Percentiles rank a stretch among this genome's conserved stretches.
Evolutionary conservation across 2,888 invertebrate species (phyloP).

Genomic region (Prostheceraeus crozeri): DNA sequence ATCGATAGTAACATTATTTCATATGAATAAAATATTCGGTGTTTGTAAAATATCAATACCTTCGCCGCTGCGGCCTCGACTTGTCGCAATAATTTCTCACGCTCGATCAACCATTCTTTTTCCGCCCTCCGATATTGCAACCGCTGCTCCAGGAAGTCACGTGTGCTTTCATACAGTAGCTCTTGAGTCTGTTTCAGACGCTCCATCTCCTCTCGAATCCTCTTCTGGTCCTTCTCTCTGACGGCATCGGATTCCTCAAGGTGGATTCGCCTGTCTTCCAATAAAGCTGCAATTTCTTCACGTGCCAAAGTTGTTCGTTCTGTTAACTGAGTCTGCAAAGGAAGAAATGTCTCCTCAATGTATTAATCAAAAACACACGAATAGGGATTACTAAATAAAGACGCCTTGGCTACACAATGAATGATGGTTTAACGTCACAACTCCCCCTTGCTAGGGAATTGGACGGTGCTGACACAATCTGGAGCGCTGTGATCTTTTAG

Average conservation of each 20-base stretch:
- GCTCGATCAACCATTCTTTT: slow-evolving; percentile 55
- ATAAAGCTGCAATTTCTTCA: slow-evolving; percentile 54
- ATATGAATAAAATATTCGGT: too few species aligned
- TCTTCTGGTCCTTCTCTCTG: slow-evolving; percentile 52
- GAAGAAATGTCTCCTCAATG: slow-evolving; percentile 27
- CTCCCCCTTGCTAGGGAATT: too few species aligned
- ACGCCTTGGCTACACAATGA: too few species aligned
- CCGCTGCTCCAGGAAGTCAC: slow-evolving; percentile 54
- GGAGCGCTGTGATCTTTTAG: too few species aligned
- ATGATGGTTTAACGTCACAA: too few species aligned
- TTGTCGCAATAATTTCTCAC: slow-evolving; percentile 46
- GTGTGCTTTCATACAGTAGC: slow-evolving; percentile 56
- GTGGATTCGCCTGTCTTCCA: slow-evolving; percentile 54
- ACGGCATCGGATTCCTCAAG: slow-evolving; percentile 55
- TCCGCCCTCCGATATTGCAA: slow-evolving; percentile 52
- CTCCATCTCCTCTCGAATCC: slow-evolving; percentile 49
- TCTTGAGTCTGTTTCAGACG: slow-evolving; percentile 57
- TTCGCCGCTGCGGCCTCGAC: neutral
- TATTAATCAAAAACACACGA: too few species aligned
- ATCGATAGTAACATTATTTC: too few species aligned
- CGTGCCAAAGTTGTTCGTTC: slow-evolving; percentile 55
- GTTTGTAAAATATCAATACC: too few species aligned
- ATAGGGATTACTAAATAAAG: too few species aligned
- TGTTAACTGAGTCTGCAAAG: slow-evolving; percentile 52
- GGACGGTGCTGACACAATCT: too few species aligned